Evolutionary conservation across 2,797 vertebrate genomes (phyloP).

Genomic region (Sebastes itinus): DNA sequence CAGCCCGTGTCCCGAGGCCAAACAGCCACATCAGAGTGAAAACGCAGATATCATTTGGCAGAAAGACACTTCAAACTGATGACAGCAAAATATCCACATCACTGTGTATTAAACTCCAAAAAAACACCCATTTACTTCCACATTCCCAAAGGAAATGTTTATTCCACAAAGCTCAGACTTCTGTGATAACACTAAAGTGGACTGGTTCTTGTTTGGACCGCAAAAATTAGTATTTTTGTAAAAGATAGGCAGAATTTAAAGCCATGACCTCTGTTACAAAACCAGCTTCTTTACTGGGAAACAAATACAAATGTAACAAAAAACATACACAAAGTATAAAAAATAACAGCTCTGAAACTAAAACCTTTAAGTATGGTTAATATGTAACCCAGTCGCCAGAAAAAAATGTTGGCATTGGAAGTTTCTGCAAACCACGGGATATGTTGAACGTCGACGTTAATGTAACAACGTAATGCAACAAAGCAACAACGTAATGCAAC

Average conservation of each 20-base stretch:
- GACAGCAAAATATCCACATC: not conserved
- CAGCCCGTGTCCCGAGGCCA: not conserved
- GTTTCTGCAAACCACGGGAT: too few relatives aligned
- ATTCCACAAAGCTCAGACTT: not conserved
- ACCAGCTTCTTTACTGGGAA: not conserved
- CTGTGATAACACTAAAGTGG: not conserved
- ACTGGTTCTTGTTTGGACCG: not conserved
- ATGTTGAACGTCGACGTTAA: too few relatives aligned
- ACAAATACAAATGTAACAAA: not conserved
- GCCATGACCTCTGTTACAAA: not conserved
- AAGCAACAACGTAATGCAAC: too few relatives aligned
- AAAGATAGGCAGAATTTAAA: not conserved
- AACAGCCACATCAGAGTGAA: not conserved
- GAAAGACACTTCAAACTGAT: not conserved
- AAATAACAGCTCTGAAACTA: not conserved
- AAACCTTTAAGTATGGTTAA: not conserved
- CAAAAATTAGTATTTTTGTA: not conserved
- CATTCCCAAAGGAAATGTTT: not conserved
- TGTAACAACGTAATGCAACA: too few relatives aligned
- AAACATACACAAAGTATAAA: not conserved
- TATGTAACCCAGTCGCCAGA: too few relatives aligned
- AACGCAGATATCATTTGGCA: not conserved
- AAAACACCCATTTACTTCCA: not conserved
- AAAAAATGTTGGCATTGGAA: too few relatives aligned
- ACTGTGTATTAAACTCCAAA: not conserved